Evolutionary conservation across 2,113 vertebrate genomes (phyloP), one percentile per base, ranked within the genome.

Genomic region (Macquaria ambigua): DNA sequence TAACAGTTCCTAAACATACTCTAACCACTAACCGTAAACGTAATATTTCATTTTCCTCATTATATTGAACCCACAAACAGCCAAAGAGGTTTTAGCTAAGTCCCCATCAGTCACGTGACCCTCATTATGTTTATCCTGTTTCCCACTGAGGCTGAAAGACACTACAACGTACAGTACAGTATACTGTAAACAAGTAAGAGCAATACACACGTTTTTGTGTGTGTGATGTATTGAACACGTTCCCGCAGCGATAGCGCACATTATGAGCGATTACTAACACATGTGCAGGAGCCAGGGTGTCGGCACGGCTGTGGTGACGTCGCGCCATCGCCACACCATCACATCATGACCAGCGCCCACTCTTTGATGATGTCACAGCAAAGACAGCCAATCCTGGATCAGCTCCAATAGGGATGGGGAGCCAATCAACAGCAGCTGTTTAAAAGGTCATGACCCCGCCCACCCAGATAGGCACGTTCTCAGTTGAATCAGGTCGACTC

Each of bases 371-470:
- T 77, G 88, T 92, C 91, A 92, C 83, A 39, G 55, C 73, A 72
- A 55, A 87, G 48, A 59, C 85, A 84, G 82, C 85, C 84, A 77
- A 82, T 90, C 82, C 61, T 88, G 82, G 82, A 84, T 31, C 48
- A 37, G 74, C 59, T 79, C 83, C 79, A 85, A 43, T 12, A 2
- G 23, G 73, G 41, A 70, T 4, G 3, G 18, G 16, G 50, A 87
- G 81, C 80, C 81, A 86, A 86, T 85, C 56, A 94, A 66, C 92
- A 96, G 96, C 95, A 96, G 95, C 96, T 96, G 96, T 91, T 94
- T 94, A 81, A 53, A 68, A 74, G 72, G 79, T 80, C 83, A 55
- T 21, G 78, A 91, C 77, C 86, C 39, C 20, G 18, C 73, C 81
- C 66, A 73, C 66, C 75, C 84, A 50, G 59, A 70, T n/a, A 48